Base-by-base conservation (phyloP, 2,113 vertebrate genomes). In the Cyprinodon variegatus region DNA sequence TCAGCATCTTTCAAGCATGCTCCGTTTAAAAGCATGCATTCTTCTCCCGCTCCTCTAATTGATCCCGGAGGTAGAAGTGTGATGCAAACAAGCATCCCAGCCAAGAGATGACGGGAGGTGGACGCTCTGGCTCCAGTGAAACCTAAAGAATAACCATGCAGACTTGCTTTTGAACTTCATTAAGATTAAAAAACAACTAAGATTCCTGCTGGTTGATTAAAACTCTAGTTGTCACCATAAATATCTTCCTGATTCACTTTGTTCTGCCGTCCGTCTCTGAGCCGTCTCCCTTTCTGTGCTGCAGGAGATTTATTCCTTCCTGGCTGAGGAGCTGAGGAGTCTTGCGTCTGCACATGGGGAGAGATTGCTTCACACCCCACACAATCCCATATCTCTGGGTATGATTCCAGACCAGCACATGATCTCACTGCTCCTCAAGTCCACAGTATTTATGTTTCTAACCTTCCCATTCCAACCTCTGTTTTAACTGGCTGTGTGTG, bases 301-400 rank as follows among this genome's bases (percentile, higher is more conserved):
- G 61, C 90, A 99, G 97, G 98, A 98, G 93, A 96, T 97, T 89
- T 98, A 96, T 94, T 91, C 75, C 0, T 94, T 96, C 87, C 95
- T 99, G 93, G 94, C 95, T 62, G 93, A 92, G 82, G 96, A 98
- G 88, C 87, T 99, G 83, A 96, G 96, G 90, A 95, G 88, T 77
- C 88, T 99, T 84, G 95, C 97, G 63, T 95, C 96, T 76, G 88
- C 63, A 66, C 94, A 97, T 53, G 95, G 89, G 68, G 97, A 99
- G 89, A 94, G 96, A 84, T 88, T 99, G 65, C 94, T 99, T 79
- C 88, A 96, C 64, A 99, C 97, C 71, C 94, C 96, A 65, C 97
- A 97, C 82, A 99, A 99, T 86, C 96, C 97, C 73, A 97, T 99
- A 89, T 99, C 98, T 57, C 93, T 99, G 91, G 98, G 97, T 99